phyloP scores from a whole-genome alignment of 2,888 invertebrate species.

The Adineta ricciae region DNA sequence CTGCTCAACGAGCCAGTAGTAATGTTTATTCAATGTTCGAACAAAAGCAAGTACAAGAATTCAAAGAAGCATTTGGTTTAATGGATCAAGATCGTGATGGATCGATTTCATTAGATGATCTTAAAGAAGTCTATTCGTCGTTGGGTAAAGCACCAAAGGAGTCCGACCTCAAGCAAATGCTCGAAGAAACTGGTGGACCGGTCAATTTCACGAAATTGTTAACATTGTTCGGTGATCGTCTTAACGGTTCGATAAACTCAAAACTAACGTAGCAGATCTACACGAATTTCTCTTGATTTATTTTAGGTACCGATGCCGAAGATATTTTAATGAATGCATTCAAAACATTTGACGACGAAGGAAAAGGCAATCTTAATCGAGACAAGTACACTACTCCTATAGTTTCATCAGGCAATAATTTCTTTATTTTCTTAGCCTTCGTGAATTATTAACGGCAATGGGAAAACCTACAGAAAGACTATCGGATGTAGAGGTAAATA shows the following conservation, averaged over 20 bases:
- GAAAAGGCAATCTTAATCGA: conserved; percentile 25
- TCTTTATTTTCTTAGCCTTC: background rate
- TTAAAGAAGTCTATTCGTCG: conserved; percentile 53
- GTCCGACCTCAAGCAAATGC: conserved; percentile 46
- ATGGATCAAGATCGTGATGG: conserved; percentile 56
- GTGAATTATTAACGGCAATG: background rate
- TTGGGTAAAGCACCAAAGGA: conserved; percentile 48
- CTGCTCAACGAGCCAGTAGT: conserved; percentile 50
- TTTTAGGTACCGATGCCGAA: conserved; percentile 51
- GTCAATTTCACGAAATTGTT: conserved; percentile 51
- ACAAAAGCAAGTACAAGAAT: conserved; percentile 55
- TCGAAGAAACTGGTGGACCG: conserved; percentile 47
- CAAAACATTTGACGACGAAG: conserved; percentile 53
- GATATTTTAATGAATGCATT: conserved; percentile 53
- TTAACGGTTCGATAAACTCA: conserved; percentile 41
- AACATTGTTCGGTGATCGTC: conserved; percentile 50
- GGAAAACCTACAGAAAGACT: background rate
- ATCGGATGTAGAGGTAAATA: background rate
- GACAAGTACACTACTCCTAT: background rate
- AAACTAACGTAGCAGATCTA: too few relatives aligned
- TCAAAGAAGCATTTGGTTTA: conserved; percentile 56
- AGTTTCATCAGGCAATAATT: background rate
- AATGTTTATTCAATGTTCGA: conserved; percentile 54
- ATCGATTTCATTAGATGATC: conserved; percentile 52
- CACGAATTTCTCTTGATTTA: too few relatives aligned